Percentiles rank a stretch among this genome's conserved stretches.
phyloP scores from a whole-genome alignment of 2,888 invertebrate genomes.

The Drosophila emarginata region DNA sequence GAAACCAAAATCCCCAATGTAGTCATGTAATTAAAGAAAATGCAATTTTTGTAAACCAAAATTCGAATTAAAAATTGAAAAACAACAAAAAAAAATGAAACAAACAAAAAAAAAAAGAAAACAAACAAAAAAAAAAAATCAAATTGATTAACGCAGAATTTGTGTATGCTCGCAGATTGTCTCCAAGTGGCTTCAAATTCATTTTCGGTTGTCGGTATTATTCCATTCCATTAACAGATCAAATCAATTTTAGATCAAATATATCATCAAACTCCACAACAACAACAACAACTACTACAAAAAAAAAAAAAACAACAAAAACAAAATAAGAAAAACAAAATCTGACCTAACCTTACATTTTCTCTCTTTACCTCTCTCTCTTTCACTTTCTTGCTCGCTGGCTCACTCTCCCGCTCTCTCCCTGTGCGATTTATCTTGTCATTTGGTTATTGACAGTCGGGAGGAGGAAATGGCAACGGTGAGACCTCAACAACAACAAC shows the following conservation, averaged over 20 bases:
- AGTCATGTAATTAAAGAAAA: conserved; percentile 11
- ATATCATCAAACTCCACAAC: neutral
- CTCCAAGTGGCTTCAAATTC: conserved; percentile 17
- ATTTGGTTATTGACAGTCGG: conserved; percentile 44
- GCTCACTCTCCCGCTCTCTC: neutral
- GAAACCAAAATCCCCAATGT: conserved; percentile 8
- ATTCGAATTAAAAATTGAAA: conserved; percentile 22
- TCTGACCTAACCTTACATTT: conserved; percentile 9
- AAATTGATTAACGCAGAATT: neutral
- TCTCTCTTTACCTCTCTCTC: conserved; percentile 25
- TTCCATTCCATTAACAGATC: neutral
- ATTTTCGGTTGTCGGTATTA: conserved; percentile 9
- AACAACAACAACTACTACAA: too few species aligned
- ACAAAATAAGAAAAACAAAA: neutral
- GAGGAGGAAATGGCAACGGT: conserved; percentile 38
- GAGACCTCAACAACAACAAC: conserved; percentile 21
- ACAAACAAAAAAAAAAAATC: neutral
- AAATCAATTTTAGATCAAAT: neutral
- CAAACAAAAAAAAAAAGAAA: neutral
- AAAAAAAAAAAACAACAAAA: neutral
- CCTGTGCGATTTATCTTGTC: neutral
- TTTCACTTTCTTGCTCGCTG: conserved; percentile 6
- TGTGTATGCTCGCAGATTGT: conserved; percentile 7
- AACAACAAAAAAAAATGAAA: neutral
- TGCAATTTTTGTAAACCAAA: conserved; percentile 22